These are phyloP conservation scores for Arenicola marina DNA, from an alignment of 2,888 invertebrate genomes.

Conservation along the genomic window DNA sequence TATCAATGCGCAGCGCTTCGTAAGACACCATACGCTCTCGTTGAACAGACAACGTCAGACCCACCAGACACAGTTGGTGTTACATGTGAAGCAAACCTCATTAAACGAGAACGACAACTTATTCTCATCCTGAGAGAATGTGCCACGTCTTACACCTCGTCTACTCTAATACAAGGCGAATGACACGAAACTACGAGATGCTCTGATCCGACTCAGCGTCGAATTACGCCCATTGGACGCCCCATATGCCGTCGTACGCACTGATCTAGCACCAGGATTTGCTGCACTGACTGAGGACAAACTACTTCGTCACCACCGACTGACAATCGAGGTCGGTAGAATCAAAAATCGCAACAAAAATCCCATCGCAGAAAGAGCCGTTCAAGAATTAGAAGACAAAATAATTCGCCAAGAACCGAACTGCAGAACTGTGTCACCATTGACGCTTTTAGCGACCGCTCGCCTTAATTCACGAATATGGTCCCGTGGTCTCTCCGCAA, in stretches of 20 bases:
- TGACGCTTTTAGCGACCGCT: conserved; percentile 21
- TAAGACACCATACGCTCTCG: conserved; percentile 20
- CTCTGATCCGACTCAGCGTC: background rate
- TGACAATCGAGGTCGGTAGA: too few relatives aligned
- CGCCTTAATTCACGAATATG: conserved; percentile 33
- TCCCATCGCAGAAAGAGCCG: too few relatives aligned
- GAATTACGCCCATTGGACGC: background rate
- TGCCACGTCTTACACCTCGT: conserved; percentile 28
- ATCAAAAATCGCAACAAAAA: too few relatives aligned
- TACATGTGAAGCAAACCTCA: conserved; percentile 37
- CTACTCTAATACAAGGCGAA: conserved; percentile 23
- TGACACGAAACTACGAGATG: conserved; percentile 32
- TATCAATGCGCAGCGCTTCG: conserved; percentile 33
- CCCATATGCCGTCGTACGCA: background rate
- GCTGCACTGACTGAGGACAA: too few relatives aligned
- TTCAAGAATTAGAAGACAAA: too few relatives aligned
- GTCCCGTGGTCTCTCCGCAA: conserved; percentile 28
- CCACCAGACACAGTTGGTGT: conserved; percentile 30
- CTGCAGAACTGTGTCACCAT: too few relatives aligned
- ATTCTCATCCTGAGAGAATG: conserved; percentile 27
- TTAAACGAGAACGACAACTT: conserved; percentile 31
- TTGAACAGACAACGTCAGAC: conserved; percentile 28
- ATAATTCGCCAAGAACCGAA: too few relatives aligned
- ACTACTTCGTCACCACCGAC: too few relatives aligned
- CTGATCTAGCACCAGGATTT: background rate